Evolutionary conservation across 2,888 invertebrate species (phyloP).

Genomic region (Papilio gigon): DNA sequence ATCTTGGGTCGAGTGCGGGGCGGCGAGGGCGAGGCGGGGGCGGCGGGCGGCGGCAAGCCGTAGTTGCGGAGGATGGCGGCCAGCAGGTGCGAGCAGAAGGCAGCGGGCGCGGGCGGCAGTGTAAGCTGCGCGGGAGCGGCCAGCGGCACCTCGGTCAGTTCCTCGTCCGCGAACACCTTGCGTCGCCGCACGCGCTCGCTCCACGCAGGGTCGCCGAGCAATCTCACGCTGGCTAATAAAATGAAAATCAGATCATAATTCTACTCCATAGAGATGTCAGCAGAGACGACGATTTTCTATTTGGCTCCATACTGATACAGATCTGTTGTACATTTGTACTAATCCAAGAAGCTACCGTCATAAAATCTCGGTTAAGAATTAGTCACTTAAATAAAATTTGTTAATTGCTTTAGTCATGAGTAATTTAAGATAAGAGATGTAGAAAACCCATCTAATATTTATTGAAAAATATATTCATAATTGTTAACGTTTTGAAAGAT

Average conservation of each 20-base stretch:
- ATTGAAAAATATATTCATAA: neutral
- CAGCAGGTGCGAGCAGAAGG: constrained; percentile 78
- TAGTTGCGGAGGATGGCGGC: constrained; percentile 72
- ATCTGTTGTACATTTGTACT: too few relatives aligned
- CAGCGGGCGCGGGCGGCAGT: constrained; percentile 64
- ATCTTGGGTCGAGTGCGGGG: constrained; percentile 67
- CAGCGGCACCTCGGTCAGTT: constrained; percentile 77
- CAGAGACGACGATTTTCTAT: too few relatives aligned
- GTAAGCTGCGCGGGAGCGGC: constrained; percentile 46
- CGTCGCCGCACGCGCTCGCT: constrained; percentile 81
- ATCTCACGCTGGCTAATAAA: constrained; percentile 55
- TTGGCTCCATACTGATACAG: too few relatives aligned
- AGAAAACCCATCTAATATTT: neutral
- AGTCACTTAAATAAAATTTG: too few relatives aligned
- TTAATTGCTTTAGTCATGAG: too few relatives aligned
- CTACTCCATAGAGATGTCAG: too few relatives aligned
- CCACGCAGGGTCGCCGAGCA: constrained; percentile 70
- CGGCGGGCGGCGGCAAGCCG: constrained; percentile 49
- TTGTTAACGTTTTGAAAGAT: constrained; percentile 13
- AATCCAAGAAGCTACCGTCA: too few relatives aligned
- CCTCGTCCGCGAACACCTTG: constrained; percentile 85
- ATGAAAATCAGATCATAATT: neutral
- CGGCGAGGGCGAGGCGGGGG: constrained; percentile 60
- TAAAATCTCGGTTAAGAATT: too few relatives aligned
- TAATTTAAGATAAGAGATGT: neutral